phyloP scores from a whole-genome alignment of 2,888 invertebrate genomes.

The Scaptomyza flava region DNA sequence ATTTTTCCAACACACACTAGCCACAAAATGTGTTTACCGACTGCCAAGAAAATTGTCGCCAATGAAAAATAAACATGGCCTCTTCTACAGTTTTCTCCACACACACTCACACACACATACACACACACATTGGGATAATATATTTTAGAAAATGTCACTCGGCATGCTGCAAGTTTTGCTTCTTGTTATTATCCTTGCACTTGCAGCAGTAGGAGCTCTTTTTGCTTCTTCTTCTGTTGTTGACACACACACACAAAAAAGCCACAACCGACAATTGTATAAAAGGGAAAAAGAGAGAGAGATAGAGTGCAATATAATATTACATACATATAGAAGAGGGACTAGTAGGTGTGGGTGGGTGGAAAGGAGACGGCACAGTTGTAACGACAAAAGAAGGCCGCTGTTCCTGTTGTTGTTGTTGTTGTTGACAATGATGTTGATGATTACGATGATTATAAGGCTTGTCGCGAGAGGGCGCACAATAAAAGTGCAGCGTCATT shows the following conservation, averaged over 20 bases:
- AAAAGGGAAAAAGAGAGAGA: slow-evolving; percentile 12
- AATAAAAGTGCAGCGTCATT: slow-evolving; percentile 56
- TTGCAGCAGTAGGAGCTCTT: slow-evolving; percentile 12
- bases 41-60: slow-evolving; percentile 19
- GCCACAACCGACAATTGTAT: slow-evolving; percentile 44
- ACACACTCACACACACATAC: neutral
- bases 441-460: slow-evolving; percentile 42
- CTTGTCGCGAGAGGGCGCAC: slow-evolving; percentile 50
- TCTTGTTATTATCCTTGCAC: slow-evolving; percentile 55
- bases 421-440: slow-evolving; percentile 33
- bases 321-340: slow-evolving; percentile 3
- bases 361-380: slow-evolving; percentile 1
- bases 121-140: slow-evolving; percentile 19
- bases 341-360: neutral
- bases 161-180: slow-evolving; percentile 30
- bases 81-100: slow-evolving; percentile 4
- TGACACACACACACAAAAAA: slow-evolving; percentile 41
- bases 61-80: slow-evolving; percentile 25
- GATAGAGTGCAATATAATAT: slow-evolving; percentile 38
- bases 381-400: slow-evolving; percentile 32
- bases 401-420: slow-evolving; percentile 21
- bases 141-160: slow-evolving; percentile 34
- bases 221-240: slow-evolving; percentile 34
- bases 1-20: neutral
- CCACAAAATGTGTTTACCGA: slow-evolving; percentile 4